phyloP scores from a whole-genome alignment of 2,888 invertebrate species.

The Agrochola litura region DNA sequence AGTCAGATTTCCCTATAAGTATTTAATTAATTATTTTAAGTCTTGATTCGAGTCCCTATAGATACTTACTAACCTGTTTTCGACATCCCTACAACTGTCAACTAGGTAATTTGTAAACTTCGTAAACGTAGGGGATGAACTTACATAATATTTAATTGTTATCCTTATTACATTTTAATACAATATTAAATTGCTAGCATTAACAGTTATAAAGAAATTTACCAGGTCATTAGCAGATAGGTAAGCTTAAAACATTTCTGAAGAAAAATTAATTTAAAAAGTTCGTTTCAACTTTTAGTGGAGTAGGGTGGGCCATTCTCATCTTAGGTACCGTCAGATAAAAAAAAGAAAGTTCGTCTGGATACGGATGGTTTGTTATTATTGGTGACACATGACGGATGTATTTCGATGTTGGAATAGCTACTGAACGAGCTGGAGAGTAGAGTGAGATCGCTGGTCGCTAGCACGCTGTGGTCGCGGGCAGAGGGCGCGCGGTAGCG shows the following conservation, averaged over 20 bases:
- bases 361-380: conserved; percentile 23
- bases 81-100: conserved; percentile 31
- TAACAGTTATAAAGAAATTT: conserved; percentile 47
- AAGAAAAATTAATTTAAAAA: conserved; percentile 59
- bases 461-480: conserved; percentile 5
- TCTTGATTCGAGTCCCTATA: neutral
- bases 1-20: neutral
- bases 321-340: conserved; percentile 7
- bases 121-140: conserved; percentile 11
- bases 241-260: conserved; percentile 30
- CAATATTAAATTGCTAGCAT: conserved; percentile 23
- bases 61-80: neutral
- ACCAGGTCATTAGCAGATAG: conserved; percentile 51
- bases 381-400: conserved; percentile 8
- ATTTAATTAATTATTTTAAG: conserved; percentile 17
- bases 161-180: conserved; percentile 29
- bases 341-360: conserved; percentile 33
- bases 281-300: conserved; percentile 50
- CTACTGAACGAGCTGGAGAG: conserved; percentile 16
- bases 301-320: conserved; percentile 25
- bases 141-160: conserved; percentile 15
- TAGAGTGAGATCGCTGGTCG: conserved; percentile 8
- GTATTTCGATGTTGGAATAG: conserved; percentile 7
- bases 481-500: conserved; percentile 14
- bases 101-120: conserved; percentile 31